Base-by-base conservation (phyloP, 1,140 invertebrate species). In the Leptopilina boulardi region DNA sequence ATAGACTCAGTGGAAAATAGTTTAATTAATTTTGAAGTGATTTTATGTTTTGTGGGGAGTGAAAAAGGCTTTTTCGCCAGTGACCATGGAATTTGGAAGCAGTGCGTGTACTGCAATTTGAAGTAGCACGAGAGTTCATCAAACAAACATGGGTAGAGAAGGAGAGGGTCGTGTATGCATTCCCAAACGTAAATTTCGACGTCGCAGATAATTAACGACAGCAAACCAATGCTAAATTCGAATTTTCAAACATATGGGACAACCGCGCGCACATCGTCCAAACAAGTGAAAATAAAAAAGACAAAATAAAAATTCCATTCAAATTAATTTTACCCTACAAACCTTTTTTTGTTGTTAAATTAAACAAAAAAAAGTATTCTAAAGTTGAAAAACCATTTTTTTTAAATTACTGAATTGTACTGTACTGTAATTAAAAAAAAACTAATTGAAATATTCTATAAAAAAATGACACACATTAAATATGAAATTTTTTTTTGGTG, bases 131-230 rank as follows among this genome's bases (percentile, higher is more conserved):
- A 30, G 23, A 66, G 59, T 66, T 30, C 26, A 66, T 66, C 59
- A 66, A 66, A 66, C 59, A 66, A 66, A 66, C 26, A 66, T 26
- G 59, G n/a, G n/a, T 2, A 34, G 59, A 23, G 59, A 30, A 66
- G n/a, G 21, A 66, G 34, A 66, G 34, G 44, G 77, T 38, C 79
- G 77, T 76, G 79, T 83, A 77, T 76, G 74, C 72, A 77, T 56
- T 19, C 74, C 72, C 76, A 44, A 38, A 73, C 75, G 73, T 78
- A 74, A 77, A 83, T 81, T 83, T 79, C 79, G 74, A 81, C 77
- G 76, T n/a, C n/a, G 47, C 59, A 75, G 78, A 83, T 81, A 81
- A 81, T 83, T 81, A 83, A 80, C 79, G 80, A 83, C 78, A 80
- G 78, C 78, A 83, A 83, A 81, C 77, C 74, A 74, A 54, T 34